A percentile compares a stretch with the other conserved stretches of the same genome.
Evolutionary conservation across 1,140 invertebrate species (phyloP).

Genomic region (Melitaea cinxia): DNA sequence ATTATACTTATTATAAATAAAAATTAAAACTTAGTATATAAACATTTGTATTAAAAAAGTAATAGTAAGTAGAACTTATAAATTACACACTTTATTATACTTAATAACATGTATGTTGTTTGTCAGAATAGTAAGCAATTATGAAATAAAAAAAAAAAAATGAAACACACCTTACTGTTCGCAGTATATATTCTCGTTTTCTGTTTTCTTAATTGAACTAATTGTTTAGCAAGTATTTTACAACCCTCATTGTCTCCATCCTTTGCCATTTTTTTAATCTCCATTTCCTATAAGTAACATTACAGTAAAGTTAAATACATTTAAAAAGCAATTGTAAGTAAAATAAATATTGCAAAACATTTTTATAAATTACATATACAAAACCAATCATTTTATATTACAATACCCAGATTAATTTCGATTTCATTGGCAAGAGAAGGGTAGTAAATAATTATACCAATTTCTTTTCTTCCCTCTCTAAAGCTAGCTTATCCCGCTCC

Average conservation of each 20-base stretch:
- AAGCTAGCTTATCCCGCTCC: constrained; percentile 88
- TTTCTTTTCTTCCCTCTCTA: constrained; percentile 95
- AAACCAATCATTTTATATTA: too few species aligned
- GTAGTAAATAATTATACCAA: constrained; percentile 82
- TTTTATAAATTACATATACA: too few species aligned
- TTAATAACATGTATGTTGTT: too few species aligned
- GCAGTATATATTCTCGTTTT: constrained; percentile 91
- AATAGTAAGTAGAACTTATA: too few species aligned
- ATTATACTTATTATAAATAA: too few species aligned
- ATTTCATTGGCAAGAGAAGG: not conserved
- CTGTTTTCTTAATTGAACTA: constrained; percentile 93
- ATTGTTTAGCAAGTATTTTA: constrained; percentile 92
- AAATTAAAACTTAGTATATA: too few species aligned
- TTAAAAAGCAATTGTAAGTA: too few species aligned
- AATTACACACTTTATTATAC: too few species aligned
- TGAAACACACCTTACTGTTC: constrained; percentile 84
- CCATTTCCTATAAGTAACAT: constrained; percentile 87
- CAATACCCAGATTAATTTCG: too few species aligned
- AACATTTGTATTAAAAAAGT: too few species aligned
- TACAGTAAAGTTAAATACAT: too few species aligned
- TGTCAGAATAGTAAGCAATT: too few species aligned
- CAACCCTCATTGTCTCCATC: constrained; percentile 93
- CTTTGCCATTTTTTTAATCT: constrained; percentile 94
- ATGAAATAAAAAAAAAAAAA: not conserved
- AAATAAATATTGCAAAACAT: not conserved